A percentile compares a stretch with the other conserved stretches of the same genome.
phyloP scores from a whole-genome alignment of 2,888 invertebrate genomes.

The Thymelicus lineola region DNA sequence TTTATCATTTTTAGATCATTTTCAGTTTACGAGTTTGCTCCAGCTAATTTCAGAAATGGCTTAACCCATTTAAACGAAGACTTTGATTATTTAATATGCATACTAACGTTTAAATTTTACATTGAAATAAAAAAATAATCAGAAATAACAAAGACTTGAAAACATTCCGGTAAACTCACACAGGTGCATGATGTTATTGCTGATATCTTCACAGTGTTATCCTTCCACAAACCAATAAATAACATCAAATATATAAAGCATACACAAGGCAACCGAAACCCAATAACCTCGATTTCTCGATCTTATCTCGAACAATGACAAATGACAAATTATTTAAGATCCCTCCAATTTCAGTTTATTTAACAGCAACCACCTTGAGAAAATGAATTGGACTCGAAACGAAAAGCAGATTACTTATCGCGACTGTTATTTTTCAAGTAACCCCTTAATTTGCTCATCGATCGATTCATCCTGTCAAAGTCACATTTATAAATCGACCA shows the following conservation, averaged over 20 bases:
- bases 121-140: no score
- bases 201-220: not conserved
- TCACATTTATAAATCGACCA: constrained; percentile 64
- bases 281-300: constrained; percentile 17
- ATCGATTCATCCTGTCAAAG: constrained; percentile 63
- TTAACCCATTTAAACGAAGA: no score
- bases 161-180: no score
- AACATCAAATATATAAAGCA: not conserved
- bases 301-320: constrained; percentile 32
- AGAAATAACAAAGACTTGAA: no score
- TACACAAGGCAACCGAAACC: constrained; percentile 11
- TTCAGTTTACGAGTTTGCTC: no score
- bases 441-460: constrained; percentile 63
- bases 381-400: constrained; percentile 33
- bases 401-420: constrained; percentile 47
- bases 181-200: no score
- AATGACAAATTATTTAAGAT: constrained; percentile 23
- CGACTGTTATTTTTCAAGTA: constrained; percentile 32
- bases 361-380: constrained; percentile 1
- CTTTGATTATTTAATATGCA: no score
- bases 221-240: not conserved
- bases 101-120: no score
- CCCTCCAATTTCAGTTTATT: constrained; percentile 4
- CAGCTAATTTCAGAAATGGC: no score
- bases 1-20: no score